A percentile compares a stretch with the other conserved stretches of the same genome.
These are phyloP conservation scores for Sarcophilus harrisii DNA, from an alignment of 2,797 vertebrate genomes.

Conservation along the genomic window DNA sequence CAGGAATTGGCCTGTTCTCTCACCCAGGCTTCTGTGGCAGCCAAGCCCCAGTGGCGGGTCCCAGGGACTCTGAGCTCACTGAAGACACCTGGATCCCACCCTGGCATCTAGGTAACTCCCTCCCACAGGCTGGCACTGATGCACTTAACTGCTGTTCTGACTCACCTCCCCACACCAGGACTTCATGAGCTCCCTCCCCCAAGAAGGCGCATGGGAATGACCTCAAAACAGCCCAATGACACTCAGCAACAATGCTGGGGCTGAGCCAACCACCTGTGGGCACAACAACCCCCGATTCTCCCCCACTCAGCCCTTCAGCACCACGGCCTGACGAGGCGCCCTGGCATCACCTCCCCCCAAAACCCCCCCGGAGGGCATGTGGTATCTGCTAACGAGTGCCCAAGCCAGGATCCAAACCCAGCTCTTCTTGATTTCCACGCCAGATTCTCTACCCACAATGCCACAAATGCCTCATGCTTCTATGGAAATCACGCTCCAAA, in stretches of 20 bases:
- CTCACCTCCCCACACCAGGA: background rate
- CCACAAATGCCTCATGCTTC: background rate
- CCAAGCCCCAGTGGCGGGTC: background rate
- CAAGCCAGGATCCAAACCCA: background rate
- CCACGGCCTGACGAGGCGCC: background rate
- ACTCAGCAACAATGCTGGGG: background rate
- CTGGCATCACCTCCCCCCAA: background rate
- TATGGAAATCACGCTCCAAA: background rate
- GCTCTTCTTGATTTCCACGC: background rate
- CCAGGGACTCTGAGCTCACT: background rate
- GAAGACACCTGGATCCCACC: background rate
- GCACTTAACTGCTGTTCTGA: background rate
- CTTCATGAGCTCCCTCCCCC: background rate
- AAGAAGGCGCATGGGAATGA: background rate
- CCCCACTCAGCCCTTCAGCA: background rate
- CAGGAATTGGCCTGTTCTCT: too few relatives aligned
- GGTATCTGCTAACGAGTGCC: background rate
- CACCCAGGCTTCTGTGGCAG: background rate
- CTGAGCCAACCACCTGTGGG: background rate
- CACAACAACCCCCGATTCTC: background rate
- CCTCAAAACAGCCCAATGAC: background rate
- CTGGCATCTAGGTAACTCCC: background rate
- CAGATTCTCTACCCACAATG: background rate
- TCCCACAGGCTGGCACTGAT: background rate
- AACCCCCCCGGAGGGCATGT: background rate